Base-by-base conservation (phyloP, 2,888 invertebrate species). In the Tachina grossa region DNA sequence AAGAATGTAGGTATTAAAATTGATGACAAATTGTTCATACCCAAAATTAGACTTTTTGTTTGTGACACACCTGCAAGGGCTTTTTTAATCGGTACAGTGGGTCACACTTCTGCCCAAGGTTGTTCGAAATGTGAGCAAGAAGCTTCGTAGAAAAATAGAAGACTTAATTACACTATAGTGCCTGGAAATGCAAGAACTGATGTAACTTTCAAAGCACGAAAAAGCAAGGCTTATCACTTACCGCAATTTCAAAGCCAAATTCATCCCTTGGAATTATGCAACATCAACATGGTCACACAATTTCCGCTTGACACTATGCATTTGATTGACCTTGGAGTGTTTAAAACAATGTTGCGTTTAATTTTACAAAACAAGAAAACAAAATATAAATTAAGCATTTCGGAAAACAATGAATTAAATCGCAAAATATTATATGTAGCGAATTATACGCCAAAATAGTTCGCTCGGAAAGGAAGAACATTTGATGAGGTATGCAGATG, bases 221-320 rank as follows among this genome's bases (percentile, higher is more conserved):
- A 41, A 61, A n/a, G 41, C 41, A 61, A 41, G n/a, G 43, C 43
- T 19, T 16, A 63, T 41, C 43, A 63, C 16, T 16, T 43, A 41
- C n/a, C 9, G 59, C 41, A 39, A 59, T 41, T 45, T 45, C 43
- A 19, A 19, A 43, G 45, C 19, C 10, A 61, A 61, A 61, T 61
- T 61, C 61, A 61, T 61, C 41, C 74, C 59, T 61, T 74, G 74
- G 74, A 74, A 59, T 61, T 41, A 74, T 74, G 59, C 59, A 59
- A 74, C 74, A 61, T 74, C 59, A 61, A 74, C 61, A 74, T 74
- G 74, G 74, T 74, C 57, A 74, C 74, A 49, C 59, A 74, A 74
- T 74, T 74, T 61, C 74, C 74, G 57, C 61, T 74, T 16, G 74
- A 74, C 47, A 74, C 57, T 49, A 74, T 74, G 61, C 74, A 74